phyloP scores from a whole-genome alignment of 92 coral and sea anemone species.

The Phymanthus crucifer region DNA sequence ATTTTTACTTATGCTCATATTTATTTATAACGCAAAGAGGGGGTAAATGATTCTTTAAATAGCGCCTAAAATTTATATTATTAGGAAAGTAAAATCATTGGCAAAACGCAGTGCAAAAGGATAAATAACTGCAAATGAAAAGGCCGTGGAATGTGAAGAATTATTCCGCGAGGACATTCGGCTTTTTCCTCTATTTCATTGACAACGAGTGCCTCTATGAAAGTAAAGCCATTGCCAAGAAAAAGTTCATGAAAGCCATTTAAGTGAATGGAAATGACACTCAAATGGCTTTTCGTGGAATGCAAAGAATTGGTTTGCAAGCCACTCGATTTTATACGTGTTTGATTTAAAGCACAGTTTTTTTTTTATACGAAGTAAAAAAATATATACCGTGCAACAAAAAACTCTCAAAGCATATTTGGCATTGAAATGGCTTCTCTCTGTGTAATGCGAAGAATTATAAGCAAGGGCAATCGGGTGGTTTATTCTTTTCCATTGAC shows the following conservation, averaged over 20 bases:
- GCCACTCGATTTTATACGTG: too few species aligned
- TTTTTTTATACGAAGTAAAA: too few species aligned
- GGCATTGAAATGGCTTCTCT: neutral
- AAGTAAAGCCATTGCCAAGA: too few species aligned
- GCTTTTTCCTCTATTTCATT: too few species aligned
- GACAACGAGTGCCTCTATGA: too few species aligned
- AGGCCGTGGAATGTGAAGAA: neutral
- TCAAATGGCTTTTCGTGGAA: slow-evolving; percentile 6
- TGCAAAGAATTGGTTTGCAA: neutral
- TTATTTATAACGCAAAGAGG: neutral
- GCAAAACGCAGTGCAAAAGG: neutral
- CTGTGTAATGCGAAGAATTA: neutral
- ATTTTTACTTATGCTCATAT: neutral
- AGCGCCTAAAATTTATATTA: too few species aligned
- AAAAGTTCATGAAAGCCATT: too few species aligned
- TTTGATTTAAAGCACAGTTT: too few species aligned
- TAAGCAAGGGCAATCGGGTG: neutral
- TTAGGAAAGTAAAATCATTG: neutral
- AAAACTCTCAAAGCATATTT: neutral
- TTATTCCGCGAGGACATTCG: too few species aligned
- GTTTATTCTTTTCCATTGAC: neutral
- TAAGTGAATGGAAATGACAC: too few species aligned
- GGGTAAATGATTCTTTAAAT: too few species aligned
- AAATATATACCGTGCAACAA: too few species aligned
- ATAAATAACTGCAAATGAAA: neutral